Evolutionary conservation across 2,797 vertebrate species (phyloP).

Genomic region (Pyrrhura leucotis): DNA sequence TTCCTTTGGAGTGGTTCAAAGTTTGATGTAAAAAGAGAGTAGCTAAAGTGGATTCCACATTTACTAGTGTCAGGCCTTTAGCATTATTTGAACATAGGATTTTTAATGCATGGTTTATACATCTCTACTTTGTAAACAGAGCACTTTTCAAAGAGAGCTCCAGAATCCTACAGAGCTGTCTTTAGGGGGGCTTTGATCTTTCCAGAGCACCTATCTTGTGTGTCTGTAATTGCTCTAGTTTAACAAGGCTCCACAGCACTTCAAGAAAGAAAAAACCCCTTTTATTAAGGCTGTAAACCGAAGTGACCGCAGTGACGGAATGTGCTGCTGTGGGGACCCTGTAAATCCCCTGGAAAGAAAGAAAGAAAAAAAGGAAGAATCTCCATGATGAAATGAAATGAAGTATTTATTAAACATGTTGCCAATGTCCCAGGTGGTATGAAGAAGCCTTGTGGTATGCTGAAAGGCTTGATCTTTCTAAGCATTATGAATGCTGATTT

Average conservation of each 20-base stretch:
- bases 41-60: slow-evolving; percentile 26
- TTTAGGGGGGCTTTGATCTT: slow-evolving; percentile 78
- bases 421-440: slow-evolving; percentile 77
- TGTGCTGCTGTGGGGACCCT: slow-evolving; percentile 49
- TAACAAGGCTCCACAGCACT: slow-evolving; percentile 72
- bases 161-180: slow-evolving; percentile 68
- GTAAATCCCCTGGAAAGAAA: slow-evolving; percentile 32
- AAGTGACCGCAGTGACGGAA: slow-evolving; percentile 72
- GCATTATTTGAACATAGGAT: slow-evolving; percentile 38
- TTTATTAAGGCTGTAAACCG: slow-evolving; percentile 79
- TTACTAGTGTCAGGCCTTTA: slow-evolving; percentile 53
- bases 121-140: slow-evolving; percentile 72
- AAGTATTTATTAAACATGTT: slow-evolving; percentile 80
- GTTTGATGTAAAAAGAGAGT: slow-evolving; percentile 23
- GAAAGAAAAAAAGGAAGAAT: not conserved
- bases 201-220: slow-evolving; percentile 75
- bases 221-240: slow-evolving; percentile 77
- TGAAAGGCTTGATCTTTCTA: slow-evolving; percentile 83
- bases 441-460: slow-evolving; percentile 78
- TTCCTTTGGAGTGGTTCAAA: slow-evolving; percentile 49
- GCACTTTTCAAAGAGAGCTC: slow-evolving; percentile 69
- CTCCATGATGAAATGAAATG: slow-evolving; percentile 72
- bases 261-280: slow-evolving; percentile 53
- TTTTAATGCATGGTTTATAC: slow-evolving; percentile 51
- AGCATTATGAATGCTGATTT: slow-evolving; percentile 79